Evolutionary conservation across 1,140 invertebrate genomes (phyloP), one percentile per base, ranked within the genome.

Genomic region (Eulimnadia texana): DNA sequence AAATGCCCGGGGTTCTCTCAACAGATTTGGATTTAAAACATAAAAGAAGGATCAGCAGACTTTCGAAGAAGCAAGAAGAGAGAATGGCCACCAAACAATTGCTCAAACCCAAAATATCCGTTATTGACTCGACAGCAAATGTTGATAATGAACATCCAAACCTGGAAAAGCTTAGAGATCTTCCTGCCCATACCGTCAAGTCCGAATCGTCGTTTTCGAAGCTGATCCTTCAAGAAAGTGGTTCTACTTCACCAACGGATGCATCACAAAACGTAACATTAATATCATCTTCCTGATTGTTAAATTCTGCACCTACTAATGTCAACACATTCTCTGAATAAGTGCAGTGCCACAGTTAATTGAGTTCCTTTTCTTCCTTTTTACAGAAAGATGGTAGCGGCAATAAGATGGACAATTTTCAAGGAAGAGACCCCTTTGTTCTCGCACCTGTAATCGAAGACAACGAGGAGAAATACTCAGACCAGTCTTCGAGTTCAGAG

Each of bases 1-100:
- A 27, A 6, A 16, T n/a, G 20, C 61, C 61, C 3, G 54, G 54
- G 0, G 50, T 11, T 28, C 3, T 63, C n/a, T 19, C 42, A 19
- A 60, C 54, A 1, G 61, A 63, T 47, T 56, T 63, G 27, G 54
- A 63, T 24, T 9, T 63, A 16, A 54, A 63, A 25, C 28, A 42
- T 6, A 6, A 42, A 16, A 16, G 16, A 42, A 42, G 33, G 33
- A 6, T 42, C 33, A 16, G 6, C 33, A 6, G 33, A 42, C 33
- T 42, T 6, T 42, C 33, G 33, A 6, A 42, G 33, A 42, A 42
- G 33, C 6, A 58, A 29, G 24, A 47, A n/a, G 27, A 58, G 10
- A 24, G 25, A 2, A 16, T 53, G 3, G n/a, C n/a, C 22, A n/a
- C 60, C 2, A 22, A 29, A 16, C 27, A 61, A 54, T 27, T 19